Conservation (phyloP, 2,113 vertebrate genomes). For the Ictalurus furcatus region DNA sequence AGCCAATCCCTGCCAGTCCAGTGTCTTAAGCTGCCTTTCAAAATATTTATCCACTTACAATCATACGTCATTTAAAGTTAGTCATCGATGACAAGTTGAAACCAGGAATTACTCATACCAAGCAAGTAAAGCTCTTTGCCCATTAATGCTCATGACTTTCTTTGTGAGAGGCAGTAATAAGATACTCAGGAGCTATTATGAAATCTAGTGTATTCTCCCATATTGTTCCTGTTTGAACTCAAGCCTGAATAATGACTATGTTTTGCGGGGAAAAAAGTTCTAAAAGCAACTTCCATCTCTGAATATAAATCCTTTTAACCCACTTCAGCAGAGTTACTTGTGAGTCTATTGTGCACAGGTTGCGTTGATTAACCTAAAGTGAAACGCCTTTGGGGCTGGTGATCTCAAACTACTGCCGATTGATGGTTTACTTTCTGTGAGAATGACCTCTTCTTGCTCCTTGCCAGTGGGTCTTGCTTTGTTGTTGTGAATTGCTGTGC, state of each 20-base stretch:
- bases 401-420: not conserved
- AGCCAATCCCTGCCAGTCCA: not conserved
- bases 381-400: not conserved
- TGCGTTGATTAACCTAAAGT: constrained; percentile 22
- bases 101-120: not conserved
- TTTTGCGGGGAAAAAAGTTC: no score
- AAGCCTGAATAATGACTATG: not conserved
- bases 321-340: constrained; percentile 25
- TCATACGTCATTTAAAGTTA: not conserved
- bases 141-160: not conserved
- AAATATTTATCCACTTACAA: not conserved
- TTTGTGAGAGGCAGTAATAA: not conserved
- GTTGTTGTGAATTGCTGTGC: constrained; percentile 22
- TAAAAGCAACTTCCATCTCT: not conserved
- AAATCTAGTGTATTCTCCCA: constrained; percentile 1
- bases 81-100: constrained; percentile 26
- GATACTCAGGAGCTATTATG: not conserved
- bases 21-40: not conserved
- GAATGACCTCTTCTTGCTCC: constrained; percentile 27
- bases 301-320: constrained; percentile 16
- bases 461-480: constrained; percentile 22
- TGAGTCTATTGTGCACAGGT: constrained; percentile 10
- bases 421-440: constrained; percentile 15
- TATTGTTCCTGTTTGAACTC: not conserved
- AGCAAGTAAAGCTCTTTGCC: not conserved